Base-by-base conservation (phyloP, 1,140 invertebrate species). In the Apolygus lucorum region DNA sequence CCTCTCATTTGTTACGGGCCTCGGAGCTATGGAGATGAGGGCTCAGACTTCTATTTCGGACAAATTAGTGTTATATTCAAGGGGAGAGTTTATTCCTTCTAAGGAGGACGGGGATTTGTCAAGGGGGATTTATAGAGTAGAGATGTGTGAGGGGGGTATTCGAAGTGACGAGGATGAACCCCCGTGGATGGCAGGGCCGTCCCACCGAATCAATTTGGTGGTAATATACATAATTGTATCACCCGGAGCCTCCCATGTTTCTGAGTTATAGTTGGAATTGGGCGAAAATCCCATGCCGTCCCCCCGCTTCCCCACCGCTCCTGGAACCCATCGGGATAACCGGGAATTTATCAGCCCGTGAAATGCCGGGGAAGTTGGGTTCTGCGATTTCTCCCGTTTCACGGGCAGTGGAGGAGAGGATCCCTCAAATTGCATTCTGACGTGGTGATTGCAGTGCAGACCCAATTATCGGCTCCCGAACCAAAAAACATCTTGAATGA, bases 11-110 rank as follows among this genome's bases (percentile, higher is more conserved):
- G 54, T 59, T 59, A 59, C 22, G 54, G 54, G 22, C 22, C 22
- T 24, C 22, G 4, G 54, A 59, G 11, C 54, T 59, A 59, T 59
- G 54, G 11, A 59, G 54, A 59, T 59, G 54, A 59, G 54, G 13
- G 54, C 11, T 22, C 4, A 11, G 54, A 59, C 54, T 59, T 59
- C 54, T 59, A 59, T 59, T 59, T 59, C 54, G 54, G 54, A 59
- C 54, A 59, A 59, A 59, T 59, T 59, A 59, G 54, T 59, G 54
- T 59, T 59, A 59, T 59, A 59, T 59, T 59, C 54, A 59, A 24
- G 22, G 54, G 54, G 54, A 4, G 54, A 59, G 54, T 24, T 59
- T 21, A 24, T 59, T 59, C 54, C 11, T 17, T 13, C 54, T 59
- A 14, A 59, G 22, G 54, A 22, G 54, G 34, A 21, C 22, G 11